Evolutionary conservation across 2,888 invertebrate species (phyloP), one percentile per base, ranked within the genome.

Genomic region (Drosophila nr. perissopoda): DNA sequence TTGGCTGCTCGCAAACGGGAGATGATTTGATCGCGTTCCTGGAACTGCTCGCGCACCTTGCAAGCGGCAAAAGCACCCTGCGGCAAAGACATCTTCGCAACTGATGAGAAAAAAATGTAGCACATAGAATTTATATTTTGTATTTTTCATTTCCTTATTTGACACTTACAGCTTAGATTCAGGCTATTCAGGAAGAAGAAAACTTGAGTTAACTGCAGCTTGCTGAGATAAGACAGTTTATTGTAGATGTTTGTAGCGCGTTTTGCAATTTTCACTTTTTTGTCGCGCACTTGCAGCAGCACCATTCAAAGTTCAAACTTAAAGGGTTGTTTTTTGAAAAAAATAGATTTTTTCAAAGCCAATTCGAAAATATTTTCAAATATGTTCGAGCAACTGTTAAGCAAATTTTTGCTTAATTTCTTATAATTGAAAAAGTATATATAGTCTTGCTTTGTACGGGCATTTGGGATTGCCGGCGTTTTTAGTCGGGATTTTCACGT

Each of bases 61-160:
- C 94, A 94, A 16, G 95, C 95, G 18, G 96, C 95, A 92, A 96
- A 96, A n/a, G 95, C 96, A 46, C 95, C 95, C 81, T 96, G 96
- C 1, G 96, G 96, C 79, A 97, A 94, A n/a, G 96, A 94, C 97
- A 97, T 97, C 57, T 87, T 73, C n/a, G 51, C 21, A 57, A 73
- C 87, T 90, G 52, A 2, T 27, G 2, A 1, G 29, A 38, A 27
- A 11, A 57, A 33, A 34, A 10, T 29, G 1, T 49, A 38, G 5
- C 21, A 57, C 27, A 16, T 1, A 11, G 5, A 34, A 33, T 16
- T 29, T 21, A 18, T 13, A 13, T 8, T 18, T n/a, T 16, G 4
- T 29, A 40, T 25, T 7, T 46, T 21, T 21, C 6, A 21, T 25
- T 18, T n/a, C 11, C 8, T 18, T 36, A 2, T 46, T 46, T 21